Evolutionary conservation across 2,888 invertebrate genomes (phyloP).

Genomic region (Oscheius sp.): DNA sequence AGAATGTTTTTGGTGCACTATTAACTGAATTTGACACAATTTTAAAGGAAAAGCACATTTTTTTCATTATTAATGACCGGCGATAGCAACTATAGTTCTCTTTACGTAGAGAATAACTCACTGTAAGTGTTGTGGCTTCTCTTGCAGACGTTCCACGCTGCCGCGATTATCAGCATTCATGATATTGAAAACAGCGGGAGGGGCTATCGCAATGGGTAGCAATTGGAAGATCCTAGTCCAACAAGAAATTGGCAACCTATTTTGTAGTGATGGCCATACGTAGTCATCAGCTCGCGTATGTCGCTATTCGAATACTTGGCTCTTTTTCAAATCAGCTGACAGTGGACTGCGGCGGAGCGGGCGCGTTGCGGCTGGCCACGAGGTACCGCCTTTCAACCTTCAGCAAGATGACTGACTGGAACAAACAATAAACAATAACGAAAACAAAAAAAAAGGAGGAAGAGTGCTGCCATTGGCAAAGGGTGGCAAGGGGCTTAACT

Average conservation of each 20-base stretch:
- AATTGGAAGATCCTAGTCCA: slow-evolving; percentile 33
- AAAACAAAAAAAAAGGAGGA: background rate
- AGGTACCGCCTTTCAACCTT: slow-evolving; percentile 32
- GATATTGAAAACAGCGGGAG: no score
- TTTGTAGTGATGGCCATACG: slow-evolving; percentile 24
- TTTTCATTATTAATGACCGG: no score
- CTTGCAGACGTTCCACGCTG: slow-evolving; percentile 27
- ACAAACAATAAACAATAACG: slow-evolving; percentile 21
- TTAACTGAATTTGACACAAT: no score
- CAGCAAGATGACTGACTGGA: no score
- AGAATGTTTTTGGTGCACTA: no score
- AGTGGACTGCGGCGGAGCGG: slow-evolving; percentile 21
- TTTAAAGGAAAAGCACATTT: no score
- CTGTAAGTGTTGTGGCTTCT: slow-evolving; percentile 37
- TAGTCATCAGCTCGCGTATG: slow-evolving; percentile 35
- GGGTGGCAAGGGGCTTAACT: background rate
- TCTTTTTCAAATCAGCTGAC: slow-evolving; percentile 39
- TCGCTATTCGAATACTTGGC: slow-evolving; percentile 35
- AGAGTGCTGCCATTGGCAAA: background rate
- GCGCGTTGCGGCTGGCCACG: slow-evolving; percentile 34
- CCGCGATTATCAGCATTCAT: slow-evolving; percentile 30
- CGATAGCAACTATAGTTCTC: no score
- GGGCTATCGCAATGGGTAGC: slow-evolving; percentile 24
- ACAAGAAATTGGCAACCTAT: slow-evolving; percentile 32
- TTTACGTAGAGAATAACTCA: slow-evolving; percentile 20